Percentiles rank a stretch among this genome's conserved stretches.
Evolutionary conservation across 2,888 invertebrate genomes (phyloP).

Genomic region (Melipona beecheii): DNA sequence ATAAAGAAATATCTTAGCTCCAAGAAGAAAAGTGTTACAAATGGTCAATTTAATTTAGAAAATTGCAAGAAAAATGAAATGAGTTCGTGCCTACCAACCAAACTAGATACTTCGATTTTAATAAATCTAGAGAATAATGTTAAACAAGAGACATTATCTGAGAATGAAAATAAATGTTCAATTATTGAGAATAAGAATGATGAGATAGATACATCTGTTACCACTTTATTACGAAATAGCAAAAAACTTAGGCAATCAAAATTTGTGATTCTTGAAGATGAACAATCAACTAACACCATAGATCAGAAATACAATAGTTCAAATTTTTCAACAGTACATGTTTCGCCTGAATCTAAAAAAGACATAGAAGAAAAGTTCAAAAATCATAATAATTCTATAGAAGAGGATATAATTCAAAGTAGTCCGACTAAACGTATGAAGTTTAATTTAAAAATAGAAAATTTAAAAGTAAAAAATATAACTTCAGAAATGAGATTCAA

Average conservation of each 20-base stretch:
- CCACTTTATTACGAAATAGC: conserved; percentile 59
- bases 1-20: conserved; percentile 11
- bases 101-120: not conserved
- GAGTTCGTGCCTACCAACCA: not conserved
- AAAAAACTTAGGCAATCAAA: conserved; percentile 75
- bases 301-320: not conserved
- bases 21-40: not conserved
- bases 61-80: not conserved
- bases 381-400: not conserved
- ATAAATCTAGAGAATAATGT: not conserved
- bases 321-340: not conserved
- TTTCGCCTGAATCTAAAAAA: not conserved
- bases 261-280: conserved; percentile 64
- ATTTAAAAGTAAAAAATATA: conserved; percentile 34
- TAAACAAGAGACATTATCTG: not conserved
- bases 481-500: not conserved
- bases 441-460: conserved; percentile 14
- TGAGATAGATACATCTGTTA: conserved; percentile 37
- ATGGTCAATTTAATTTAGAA: not conserved
- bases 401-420: conserved; percentile 57
- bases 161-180: not conserved
- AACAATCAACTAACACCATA: conserved; percentile 58
- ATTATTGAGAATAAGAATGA: conserved; percentile 20
- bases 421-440: conserved; percentile 50
- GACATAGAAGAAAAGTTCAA: not conserved